These are phyloP conservation scores for Nemoura dubitans DNA, from an alignment of 2,888 invertebrate genomes.

Conservation along the genomic window DNA sequence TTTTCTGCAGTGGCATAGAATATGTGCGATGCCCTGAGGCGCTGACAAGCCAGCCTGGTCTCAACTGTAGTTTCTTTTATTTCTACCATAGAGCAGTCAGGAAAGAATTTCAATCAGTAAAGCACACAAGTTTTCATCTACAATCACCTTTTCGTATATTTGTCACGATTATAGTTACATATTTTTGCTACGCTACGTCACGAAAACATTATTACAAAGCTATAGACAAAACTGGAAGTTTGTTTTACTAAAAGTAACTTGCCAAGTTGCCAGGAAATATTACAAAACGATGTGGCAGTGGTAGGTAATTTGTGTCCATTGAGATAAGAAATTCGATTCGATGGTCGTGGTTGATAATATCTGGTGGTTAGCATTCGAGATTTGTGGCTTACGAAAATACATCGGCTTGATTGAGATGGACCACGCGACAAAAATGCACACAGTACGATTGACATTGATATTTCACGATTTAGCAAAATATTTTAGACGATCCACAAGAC, in stretches of 20 bases:
- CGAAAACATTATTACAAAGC: neutral
- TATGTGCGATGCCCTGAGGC: too few species aligned
- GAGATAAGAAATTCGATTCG: too few species aligned
- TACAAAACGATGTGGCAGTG: neutral
- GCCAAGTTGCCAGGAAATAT: neutral
- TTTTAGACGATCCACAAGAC: slow-evolving; percentile 4
- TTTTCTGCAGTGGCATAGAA: too few species aligned
- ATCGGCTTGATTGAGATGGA: neutral
- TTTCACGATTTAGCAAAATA: neutral
- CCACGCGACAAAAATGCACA: neutral
- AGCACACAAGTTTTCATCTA: neutral
- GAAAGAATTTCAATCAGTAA: too few species aligned
- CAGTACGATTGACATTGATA: neutral
- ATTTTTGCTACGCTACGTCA: neutral
- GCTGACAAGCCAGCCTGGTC: too few species aligned
- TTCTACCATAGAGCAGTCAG: too few species aligned
- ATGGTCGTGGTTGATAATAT: too few species aligned
- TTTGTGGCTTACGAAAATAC: neutral
- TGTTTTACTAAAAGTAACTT: neutral
- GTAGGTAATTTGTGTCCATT: neutral
- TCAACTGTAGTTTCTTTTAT: too few species aligned
- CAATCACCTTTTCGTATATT: neutral
- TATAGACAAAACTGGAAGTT: neutral
- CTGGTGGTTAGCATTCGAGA: neutral
- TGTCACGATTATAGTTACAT: neutral